These are phyloP conservation scores for Liodrosophila aerea DNA, from an alignment of 2,888 invertebrate species.

Conservation along the genomic window DNA sequence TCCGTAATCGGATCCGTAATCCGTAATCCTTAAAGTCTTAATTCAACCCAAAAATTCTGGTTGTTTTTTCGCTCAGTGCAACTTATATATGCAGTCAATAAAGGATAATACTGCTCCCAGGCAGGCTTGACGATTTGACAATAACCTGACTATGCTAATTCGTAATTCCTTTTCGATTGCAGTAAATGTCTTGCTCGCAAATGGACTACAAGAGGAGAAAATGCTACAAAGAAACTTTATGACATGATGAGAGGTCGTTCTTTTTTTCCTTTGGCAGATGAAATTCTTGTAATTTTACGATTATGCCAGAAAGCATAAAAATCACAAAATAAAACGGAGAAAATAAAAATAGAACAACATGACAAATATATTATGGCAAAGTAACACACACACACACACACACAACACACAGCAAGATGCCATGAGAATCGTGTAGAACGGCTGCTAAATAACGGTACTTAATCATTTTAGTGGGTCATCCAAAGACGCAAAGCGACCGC, in stretches of 20 bases:
- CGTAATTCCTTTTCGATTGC: background rate
- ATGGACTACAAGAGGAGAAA: too few relatives aligned
- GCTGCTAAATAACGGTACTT: conserved; percentile 64
- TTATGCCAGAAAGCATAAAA: conserved; percentile 40
- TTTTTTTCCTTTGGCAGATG: conserved; percentile 15
- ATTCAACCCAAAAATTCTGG: too few relatives aligned
- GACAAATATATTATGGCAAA: conserved; percentile 1
- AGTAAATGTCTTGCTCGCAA: background rate
- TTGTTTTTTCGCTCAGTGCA: too few relatives aligned
- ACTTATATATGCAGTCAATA: too few relatives aligned
- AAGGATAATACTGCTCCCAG: too few relatives aligned
- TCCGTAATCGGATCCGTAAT: too few relatives aligned
- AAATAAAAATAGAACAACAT: conserved; percentile 9
- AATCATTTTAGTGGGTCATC: conserved; percentile 70
- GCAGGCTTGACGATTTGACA: too few relatives aligned
- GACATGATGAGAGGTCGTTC: too few relatives aligned
- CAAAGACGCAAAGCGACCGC: conserved; percentile 26
- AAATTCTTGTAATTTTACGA: conserved; percentile 51
- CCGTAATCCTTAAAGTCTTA: too few relatives aligned
- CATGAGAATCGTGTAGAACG: conserved; percentile 3
- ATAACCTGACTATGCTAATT: too few relatives aligned
- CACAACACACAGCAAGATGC: background rate
- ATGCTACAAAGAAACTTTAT: too few relatives aligned
- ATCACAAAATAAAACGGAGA: conserved; percentile 29
- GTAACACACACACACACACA: background rate